Conservation (phyloP, 2,113 vertebrate genomes). For the Paracyprichromis sp. region DNA sequence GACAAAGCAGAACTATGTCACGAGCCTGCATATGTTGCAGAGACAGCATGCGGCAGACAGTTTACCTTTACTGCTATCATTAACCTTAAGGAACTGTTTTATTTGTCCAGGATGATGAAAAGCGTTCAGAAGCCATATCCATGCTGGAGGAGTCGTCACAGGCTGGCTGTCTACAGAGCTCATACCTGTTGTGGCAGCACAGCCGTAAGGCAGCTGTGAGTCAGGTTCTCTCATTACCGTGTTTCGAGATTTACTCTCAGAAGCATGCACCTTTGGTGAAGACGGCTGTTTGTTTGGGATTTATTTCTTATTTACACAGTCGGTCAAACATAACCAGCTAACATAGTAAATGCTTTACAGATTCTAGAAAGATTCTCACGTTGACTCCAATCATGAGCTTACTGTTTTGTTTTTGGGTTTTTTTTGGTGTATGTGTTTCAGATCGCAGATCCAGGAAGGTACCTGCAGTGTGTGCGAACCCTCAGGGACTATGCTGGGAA, state of each 20-base stretch:
- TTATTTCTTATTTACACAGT: not conserved
- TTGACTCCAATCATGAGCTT: not conserved
- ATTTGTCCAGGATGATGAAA: constrained; percentile 78
- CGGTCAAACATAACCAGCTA: not conserved
- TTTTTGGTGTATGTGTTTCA: constrained; percentile 23
- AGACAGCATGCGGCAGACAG: not conserved
- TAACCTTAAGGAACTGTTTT: not conserved
- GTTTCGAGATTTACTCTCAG: not conserved
- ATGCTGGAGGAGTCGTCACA: constrained; percentile 84
- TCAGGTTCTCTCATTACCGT: not conserved
- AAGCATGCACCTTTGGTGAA: not conserved
- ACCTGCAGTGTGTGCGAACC: constrained; percentile 87
- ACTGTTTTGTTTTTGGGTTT: fast-evolving
- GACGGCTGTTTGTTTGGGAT: not conserved
- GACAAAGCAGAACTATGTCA: not conserved
- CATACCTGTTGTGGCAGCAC: constrained; percentile 89
- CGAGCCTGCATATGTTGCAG: not conserved
- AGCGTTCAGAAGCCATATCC: constrained; percentile 69
- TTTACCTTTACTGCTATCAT: not conserved
- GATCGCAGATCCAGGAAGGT: constrained; percentile 86
- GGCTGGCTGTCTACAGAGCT: constrained; percentile 86
- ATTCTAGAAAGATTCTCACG: not conserved
- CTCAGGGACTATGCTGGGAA: constrained; percentile 89
- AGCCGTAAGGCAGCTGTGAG: constrained; percentile 81
- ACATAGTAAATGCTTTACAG: not conserved